These are phyloP conservation scores for Champsocephalus esox DNA, from an alignment of 2,797 vertebrate genomes.

Conservation along the genomic window DNA sequence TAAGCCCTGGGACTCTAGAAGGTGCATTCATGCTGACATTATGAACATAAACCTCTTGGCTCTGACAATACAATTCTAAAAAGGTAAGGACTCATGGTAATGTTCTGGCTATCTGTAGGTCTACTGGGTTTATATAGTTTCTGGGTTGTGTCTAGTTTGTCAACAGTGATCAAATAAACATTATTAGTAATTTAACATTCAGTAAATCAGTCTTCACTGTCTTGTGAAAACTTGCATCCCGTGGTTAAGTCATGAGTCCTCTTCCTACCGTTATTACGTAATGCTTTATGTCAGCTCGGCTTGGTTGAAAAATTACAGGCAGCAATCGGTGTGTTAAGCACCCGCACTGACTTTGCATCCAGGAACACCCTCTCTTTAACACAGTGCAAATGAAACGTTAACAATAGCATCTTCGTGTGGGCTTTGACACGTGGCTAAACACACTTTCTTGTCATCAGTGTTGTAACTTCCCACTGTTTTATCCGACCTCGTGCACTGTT, in stretches of 20 bases:
- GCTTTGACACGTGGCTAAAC: constrained; percentile 14
- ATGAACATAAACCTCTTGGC: neutral
- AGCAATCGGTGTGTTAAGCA: constrained; percentile 1
- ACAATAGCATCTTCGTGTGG: constrained; percentile 37
- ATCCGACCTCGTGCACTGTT: constrained; percentile 41
- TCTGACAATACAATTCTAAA: neutral
- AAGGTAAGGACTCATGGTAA: neutral
- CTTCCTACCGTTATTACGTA: constrained; percentile 18
- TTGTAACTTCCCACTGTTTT: constrained; percentile 49
- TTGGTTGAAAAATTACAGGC: constrained; percentile 34
- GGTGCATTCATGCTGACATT: neutral
- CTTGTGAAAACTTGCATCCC: constrained; percentile 29
- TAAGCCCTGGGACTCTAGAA: neutral
- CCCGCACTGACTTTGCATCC: constrained; percentile 14
- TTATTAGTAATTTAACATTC: constrained; percentile 7
- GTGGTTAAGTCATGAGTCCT: constrained; percentile 22
- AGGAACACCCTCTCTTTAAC: constrained; percentile 33
- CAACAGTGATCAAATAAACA: neutral
- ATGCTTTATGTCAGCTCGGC: constrained; percentile 23
- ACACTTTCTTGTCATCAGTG: constrained; percentile 32
- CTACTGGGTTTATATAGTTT: neutral
- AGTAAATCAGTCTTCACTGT: neutral
- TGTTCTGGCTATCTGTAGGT: neutral
- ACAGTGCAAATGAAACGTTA: constrained; percentile 66
- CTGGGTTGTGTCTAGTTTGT: neutral